Conservation (phyloP, 2,113 vertebrate species). For the Turdus rufiventris region DNA sequence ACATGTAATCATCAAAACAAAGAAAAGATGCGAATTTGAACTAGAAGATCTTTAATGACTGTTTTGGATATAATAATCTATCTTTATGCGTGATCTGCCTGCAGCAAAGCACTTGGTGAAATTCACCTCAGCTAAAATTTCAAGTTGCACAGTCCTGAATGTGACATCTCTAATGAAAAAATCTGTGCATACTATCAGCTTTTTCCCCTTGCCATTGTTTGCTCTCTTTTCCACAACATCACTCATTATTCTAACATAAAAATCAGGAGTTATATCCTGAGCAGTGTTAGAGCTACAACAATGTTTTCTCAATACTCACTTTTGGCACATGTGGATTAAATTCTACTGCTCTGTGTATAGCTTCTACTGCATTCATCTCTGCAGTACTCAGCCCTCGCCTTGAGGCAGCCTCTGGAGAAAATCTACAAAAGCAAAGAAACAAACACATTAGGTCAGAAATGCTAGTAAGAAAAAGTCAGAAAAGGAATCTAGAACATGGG, state of each 20-base stretch:
- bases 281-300: background rate
- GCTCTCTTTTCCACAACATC: background rate
- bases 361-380: conserved; percentile 99
- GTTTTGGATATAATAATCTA: background rate
- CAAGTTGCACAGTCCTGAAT: background rate
- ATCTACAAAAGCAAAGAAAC: conserved; percentile 78
- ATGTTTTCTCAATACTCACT: conserved; percentile 77
- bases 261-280: background rate
- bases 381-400: conserved; percentile 94
- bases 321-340: conserved; percentile 99
- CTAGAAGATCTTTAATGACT: background rate
- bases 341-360: conserved; percentile 98
- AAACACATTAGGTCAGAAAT: conserved; percentile 61
- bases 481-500: conserved; percentile 54
- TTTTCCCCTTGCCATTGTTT: background rate
- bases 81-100: background rate
- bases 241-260: background rate
- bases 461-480: background rate
- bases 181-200: background rate
- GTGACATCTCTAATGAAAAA: background rate
- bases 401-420: conserved; percentile 96
- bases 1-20: background rate
- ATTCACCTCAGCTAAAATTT: background rate
- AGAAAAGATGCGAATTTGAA: background rate
- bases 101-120: background rate